Conservation (phyloP, 2,113 vertebrate genomes). For the Alexandromys fortis region DNA sequence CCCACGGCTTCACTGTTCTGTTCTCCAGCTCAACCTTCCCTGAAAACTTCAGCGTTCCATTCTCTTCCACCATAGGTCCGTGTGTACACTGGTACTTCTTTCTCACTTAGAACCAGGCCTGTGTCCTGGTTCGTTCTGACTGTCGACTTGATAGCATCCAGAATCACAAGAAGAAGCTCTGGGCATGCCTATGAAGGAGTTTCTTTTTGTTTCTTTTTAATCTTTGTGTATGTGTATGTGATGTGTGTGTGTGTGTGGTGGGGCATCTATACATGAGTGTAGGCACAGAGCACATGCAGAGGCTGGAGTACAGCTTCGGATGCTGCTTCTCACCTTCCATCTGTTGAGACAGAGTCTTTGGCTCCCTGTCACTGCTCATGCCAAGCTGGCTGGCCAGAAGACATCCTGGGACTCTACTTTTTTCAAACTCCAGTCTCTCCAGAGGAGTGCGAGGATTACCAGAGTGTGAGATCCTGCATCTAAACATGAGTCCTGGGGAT, state of each 20-base stretch:
- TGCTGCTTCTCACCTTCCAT: neutral
- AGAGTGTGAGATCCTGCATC: too few species aligned
- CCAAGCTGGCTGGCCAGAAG: neutral
- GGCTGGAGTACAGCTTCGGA: neutral
- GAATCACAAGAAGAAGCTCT: neutral
- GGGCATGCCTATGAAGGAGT: neutral
- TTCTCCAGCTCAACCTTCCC: neutral
- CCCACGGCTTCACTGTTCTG: rapidly evolving
- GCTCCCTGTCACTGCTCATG: too few species aligned
- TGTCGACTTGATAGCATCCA: neutral
- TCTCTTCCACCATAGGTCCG: too few species aligned
- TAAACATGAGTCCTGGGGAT: neutral
- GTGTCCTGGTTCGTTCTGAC: neutral
- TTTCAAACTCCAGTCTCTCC: neutral
- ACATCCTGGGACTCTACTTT: neutral
- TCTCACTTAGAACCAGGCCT: neutral
- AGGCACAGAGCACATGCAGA: neutral
- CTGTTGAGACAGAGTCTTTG: neutral
- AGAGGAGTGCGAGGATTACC: neutral
- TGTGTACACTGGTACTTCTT: rapidly evolving
- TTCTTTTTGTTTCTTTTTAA: neutral
- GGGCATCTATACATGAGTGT: neutral
- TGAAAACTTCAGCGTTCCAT: rapidly evolving
- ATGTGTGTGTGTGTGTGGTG: too few species aligned
- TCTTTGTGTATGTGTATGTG: neutral